Evolutionary conservation across 2,888 invertebrate genomes (phyloP), one percentile per base, ranked within the genome.

Genomic region (Rutpela maculata): DNA sequence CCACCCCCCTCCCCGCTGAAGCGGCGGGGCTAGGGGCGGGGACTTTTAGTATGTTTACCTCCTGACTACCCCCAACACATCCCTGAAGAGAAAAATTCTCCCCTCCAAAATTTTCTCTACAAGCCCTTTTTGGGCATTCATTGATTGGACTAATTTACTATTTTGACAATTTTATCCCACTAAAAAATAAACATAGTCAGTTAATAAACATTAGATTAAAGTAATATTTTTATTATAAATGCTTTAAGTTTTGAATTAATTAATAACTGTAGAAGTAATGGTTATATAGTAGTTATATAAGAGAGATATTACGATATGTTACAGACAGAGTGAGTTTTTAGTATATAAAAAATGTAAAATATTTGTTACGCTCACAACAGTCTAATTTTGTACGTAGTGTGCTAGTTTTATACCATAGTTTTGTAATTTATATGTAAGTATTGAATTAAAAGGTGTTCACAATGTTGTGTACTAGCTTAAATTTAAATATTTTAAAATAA

Each of bases 361-460:
- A 84, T 87, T 86, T 88, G 87, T 88, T 88, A 88, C 82, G 88
- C 88, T 88, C 89, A 88, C 87, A 84, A 86, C 86, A 88, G 87
- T 88, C 87, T 88, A 88, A 88, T 91, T 91, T 91, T 91, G 90
- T 91, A 91, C 90, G 90, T 91, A 91, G 91, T 89, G 86, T 89
- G 90, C 90, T 91, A 91, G 91, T 91, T 92, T 91, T 91, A 89
- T 91, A 92, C 91, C 90, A 88, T 88, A 91, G 91, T 91, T 91
- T 92, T 91, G 89, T 91, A 91, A 91, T 87, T 88, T 90, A 90
- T 81, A 81, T 84, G 83, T 84, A 85, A 84, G 81, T 83, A 81
- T 82, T 84, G 83, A 84, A 85, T 84, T 84, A 85, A 83, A 59
- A 86, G 82, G 84, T 88, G 87, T 87, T 87, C 87, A 88, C 81